These are phyloP conservation scores for Ametastegia equiseti DNA, from an alignment of 2,888 invertebrate species.

Conservation along the genomic window DNA sequence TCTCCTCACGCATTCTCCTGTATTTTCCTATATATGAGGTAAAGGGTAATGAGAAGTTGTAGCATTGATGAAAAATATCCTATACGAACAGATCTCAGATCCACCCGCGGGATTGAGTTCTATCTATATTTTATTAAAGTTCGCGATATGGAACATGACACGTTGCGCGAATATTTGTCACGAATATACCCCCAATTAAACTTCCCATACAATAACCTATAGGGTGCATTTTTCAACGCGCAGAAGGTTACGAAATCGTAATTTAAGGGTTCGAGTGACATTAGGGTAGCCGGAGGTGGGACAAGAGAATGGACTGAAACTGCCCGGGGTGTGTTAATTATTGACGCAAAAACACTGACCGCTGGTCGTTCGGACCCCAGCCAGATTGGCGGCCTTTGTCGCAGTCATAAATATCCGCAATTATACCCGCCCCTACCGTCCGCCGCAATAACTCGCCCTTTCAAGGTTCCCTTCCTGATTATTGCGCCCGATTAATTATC, in stretches of 20 bases:
- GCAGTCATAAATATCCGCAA: constrained; percentile 50
- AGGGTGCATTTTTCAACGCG: constrained; percentile 14
- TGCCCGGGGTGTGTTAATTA: constrained; percentile 47
- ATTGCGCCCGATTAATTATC: constrained; percentile 50
- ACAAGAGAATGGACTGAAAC: constrained; percentile 37
- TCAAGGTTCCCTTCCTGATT: constrained; percentile 40
- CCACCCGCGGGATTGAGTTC: neutral
- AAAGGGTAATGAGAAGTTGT: constrained; percentile 24
- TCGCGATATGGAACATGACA: neutral
- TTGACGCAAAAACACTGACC: constrained; percentile 48
- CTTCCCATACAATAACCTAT: neutral
- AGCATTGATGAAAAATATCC: constrained; percentile 9
- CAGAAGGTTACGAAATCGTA: constrained; percentile 31
- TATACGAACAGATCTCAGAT: neutral
- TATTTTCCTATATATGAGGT: constrained; percentile 12
- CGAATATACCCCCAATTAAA: constrained; percentile 6
- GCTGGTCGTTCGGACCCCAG: constrained; percentile 46
- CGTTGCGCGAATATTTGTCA: neutral
- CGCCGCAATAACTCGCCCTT: constrained; percentile 48
- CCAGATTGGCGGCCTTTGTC: constrained; percentile 50
- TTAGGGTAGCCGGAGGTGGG: constrained; percentile 28
- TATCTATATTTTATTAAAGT: neutral
- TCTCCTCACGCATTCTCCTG: neutral
- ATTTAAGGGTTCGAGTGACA: constrained; percentile 39
- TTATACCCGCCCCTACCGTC: constrained; percentile 41